Percentiles rank a stretch among this genome's conserved stretches.
Conservation (phyloP, 2,797 vertebrate genomes). For the Sebastes ruberrimus region DNA sequence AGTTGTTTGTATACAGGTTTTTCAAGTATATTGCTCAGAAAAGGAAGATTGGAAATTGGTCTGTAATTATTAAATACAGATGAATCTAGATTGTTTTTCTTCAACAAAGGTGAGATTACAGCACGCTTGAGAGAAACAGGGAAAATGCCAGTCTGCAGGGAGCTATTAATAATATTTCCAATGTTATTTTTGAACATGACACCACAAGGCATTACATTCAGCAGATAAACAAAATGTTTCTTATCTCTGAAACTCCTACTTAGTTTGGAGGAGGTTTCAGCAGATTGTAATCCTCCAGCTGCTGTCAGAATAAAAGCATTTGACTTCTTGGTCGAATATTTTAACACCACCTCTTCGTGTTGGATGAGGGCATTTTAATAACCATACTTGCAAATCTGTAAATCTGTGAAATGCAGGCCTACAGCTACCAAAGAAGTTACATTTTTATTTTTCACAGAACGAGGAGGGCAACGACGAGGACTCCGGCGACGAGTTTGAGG, state of each 20-base stretch:
- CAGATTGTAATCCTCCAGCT: neutral
- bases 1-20: no score
- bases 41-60: no score
- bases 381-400: neutral
- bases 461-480: constrained; percentile 93
- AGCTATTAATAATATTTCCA: no score
- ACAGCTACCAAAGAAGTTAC: neutral
- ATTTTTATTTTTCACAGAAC: constrained; percentile 78
- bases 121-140: no score
- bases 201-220: neutral
- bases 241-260: neutral
- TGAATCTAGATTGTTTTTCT: no score
- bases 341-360: constrained; percentile 1
- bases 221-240: neutral
- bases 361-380: constrained; percentile 1
- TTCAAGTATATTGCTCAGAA: no score
- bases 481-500: constrained; percentile 97
- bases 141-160: no score
- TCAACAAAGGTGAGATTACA: no score
- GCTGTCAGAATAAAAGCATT: neutral
- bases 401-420: neutral
- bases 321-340: constrained; percentile 1
- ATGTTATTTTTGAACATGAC: neutral
- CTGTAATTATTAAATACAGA: no score
- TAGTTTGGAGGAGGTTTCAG: constrained; percentile 2